A percentile compares a stretch with the other conserved stretches of the same genome.
Conservation (phyloP, 30 jellyfish, hydroid and myxozoan species). For the Aurelia sp. region DNA sequence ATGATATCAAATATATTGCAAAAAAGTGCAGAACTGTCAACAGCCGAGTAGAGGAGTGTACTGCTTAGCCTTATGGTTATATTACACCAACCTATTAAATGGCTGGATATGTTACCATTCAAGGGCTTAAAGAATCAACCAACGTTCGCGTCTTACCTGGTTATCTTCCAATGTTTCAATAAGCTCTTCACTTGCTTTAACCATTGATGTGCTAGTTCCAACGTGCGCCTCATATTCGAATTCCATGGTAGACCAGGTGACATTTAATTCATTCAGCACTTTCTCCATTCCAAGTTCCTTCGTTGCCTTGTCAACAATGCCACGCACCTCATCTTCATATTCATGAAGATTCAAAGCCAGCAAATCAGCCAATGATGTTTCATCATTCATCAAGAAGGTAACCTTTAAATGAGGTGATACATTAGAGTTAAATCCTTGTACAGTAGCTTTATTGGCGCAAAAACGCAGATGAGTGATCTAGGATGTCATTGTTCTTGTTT, state of each 20-base stretch:
- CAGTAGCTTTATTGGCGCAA: too few relatives aligned
- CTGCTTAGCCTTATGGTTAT: too few relatives aligned
- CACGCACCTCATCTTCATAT: constrained; percentile 93
- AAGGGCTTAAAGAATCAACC: too few relatives aligned
- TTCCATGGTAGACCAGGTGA: constrained; percentile 95
- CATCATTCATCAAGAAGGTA: constrained; percentile 92
- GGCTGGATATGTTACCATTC: too few relatives aligned
- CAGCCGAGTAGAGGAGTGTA: too few relatives aligned
- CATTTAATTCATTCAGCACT: constrained; percentile 89
- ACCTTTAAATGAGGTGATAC: constrained; percentile 33
- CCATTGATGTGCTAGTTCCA: constrained; percentile 82
- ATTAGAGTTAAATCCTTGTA: too few relatives aligned
- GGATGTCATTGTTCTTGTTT: too few relatives aligned
- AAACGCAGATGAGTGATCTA: too few relatives aligned
- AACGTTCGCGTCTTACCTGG: constrained; percentile 61
- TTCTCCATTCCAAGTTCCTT: constrained; percentile 97
- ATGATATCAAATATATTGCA: too few relatives aligned
- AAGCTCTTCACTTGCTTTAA: constrained; percentile 94
- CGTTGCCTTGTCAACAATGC: constrained; percentile 96
- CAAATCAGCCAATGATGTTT: constrained; percentile 91
- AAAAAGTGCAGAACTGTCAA: too few relatives aligned
- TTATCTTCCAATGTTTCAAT: constrained; percentile 96
- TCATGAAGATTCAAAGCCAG: constrained; percentile 89
- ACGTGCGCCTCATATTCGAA: constrained; percentile 90
- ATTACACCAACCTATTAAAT: too few relatives aligned